Base-by-base conservation (phyloP, 2,888 invertebrate species). In the Pedicia rivosa region DNA sequence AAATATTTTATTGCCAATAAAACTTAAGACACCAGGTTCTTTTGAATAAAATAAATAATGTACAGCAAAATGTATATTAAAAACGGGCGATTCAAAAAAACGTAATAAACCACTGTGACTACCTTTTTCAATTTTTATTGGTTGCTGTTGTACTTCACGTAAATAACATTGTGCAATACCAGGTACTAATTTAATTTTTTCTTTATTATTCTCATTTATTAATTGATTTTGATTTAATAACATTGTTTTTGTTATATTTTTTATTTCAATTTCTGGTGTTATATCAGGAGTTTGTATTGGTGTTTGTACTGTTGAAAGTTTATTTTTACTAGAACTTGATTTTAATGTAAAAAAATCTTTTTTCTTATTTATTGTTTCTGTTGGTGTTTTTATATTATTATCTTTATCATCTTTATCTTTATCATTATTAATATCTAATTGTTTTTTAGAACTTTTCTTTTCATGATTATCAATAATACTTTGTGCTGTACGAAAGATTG, bases 21-120 rank as follows among this genome's bases (percentile, higher is more conserved):
- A 98, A 50, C 87, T 84, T 55, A 95, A 86, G 46, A 97, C 95
- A 42, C 95, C 97, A 26, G 91, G 87, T 60, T 98, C 97, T 65
- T 97, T 95, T 27, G 95, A 92, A 60, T 92, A 92, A 63, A 92
- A 95, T 40, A 98, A 69, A 67, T 98, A 98, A 57, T 90, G 88
- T 55, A 98, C 87, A 44, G 97, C 97, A 74, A 97, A 94, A 47
- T 91, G 86, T 74, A 97, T 92, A 61, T 95, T 92, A 65, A 98
- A 92, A 51, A 94, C 74, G 65, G 90, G 91, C 50, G 95, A 94
- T 65, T 98, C 94, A 59, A 98, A 91, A 53, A 98, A 72, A 52
- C 98, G 49, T 44, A 62, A 43, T 12, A 62, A 46, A 14, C 62
- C 62, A 43, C 56, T 59, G 36, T 57, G 54, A 30, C 59, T 32